A percentile compares a stretch with the other conserved stretches of the same genome.
Conservation (phyloP, 2,797 vertebrate genomes). For the Paguma larvata region DNA sequence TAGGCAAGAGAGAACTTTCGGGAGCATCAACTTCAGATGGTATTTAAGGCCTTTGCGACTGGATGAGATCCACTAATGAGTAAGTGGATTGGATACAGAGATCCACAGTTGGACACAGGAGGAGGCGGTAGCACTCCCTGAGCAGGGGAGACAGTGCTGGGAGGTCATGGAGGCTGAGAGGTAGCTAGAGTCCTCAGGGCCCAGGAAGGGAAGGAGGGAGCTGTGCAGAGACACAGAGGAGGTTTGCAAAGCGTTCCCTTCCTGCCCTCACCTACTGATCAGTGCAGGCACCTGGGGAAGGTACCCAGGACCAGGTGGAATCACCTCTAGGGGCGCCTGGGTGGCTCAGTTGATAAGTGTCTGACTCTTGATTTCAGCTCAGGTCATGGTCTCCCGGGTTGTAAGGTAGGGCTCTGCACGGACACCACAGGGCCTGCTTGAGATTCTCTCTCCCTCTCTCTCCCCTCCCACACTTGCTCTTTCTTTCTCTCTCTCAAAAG, state of each 20-base stretch:
- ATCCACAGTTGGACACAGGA: background rate
- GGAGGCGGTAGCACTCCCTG: background rate
- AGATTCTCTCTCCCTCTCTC: too few relatives aligned
- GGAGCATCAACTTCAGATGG: background rate
- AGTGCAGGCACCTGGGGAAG: too few relatives aligned
- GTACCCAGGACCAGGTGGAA: too few relatives aligned
- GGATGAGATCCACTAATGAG: background rate
- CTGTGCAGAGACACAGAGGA: background rate
- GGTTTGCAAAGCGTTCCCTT: background rate
- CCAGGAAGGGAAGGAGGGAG: background rate
- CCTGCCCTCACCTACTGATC: background rate
- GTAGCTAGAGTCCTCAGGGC: background rate
- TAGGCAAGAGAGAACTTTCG: background rate
- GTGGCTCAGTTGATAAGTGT: too few relatives aligned
- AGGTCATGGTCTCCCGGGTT: too few relatives aligned
- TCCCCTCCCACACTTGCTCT: too few relatives aligned
- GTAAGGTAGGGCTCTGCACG: too few relatives aligned
- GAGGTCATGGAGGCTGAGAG: background rate
- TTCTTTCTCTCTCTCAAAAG: too few relatives aligned
- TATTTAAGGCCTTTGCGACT: background rate
- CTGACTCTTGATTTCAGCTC: too few relatives aligned
- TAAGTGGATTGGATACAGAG: background rate
- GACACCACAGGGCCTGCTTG: too few relatives aligned
- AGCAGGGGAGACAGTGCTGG: too few relatives aligned
- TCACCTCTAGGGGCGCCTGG: too few relatives aligned